Conservation (phyloP, 1,140 invertebrate genomes). For the Marisa cornuarietis region DNA sequence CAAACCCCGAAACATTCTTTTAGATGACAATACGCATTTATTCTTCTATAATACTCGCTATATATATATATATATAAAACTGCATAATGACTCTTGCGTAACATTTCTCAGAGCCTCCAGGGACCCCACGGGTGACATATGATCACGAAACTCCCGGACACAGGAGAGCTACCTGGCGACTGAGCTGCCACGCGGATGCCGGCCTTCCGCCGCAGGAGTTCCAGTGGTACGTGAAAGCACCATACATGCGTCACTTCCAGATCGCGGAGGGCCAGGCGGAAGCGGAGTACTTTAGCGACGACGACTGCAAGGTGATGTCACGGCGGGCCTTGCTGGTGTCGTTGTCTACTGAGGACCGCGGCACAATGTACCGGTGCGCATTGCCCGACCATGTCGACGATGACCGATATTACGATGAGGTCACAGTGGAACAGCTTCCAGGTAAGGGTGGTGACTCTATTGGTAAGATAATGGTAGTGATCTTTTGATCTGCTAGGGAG, state of each 20-base stretch:
- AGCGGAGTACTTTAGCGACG: conserved; percentile 1
- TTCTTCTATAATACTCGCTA: background rate
- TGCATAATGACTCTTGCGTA: background rate
- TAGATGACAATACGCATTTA: no score
- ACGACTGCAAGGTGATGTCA: conserved; percentile 14
- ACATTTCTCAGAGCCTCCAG: conserved; percentile 7
- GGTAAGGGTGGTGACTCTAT: conserved; percentile 2
- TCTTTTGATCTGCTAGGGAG: no score
- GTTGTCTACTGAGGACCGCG: background rate
- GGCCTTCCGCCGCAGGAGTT: conserved; percentile 18
- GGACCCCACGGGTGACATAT: conserved; percentile 3
- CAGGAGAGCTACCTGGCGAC: background rate
- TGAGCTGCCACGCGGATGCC: conserved; percentile 8
- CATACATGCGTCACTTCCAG: conserved; percentile 12
- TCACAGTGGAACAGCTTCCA: background rate
- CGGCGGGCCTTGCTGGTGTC: conserved; percentile 1
- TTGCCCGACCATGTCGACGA: conserved; percentile 8
- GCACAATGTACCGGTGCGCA: conserved; percentile 12
- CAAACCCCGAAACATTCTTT: background rate
- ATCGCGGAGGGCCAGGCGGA: conserved; percentile 11
- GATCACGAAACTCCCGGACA: background rate
- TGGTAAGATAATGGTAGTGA: no score
- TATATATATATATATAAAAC: background rate
- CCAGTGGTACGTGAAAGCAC: conserved; percentile 17
- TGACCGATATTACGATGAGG: background rate